These are phyloP conservation scores for Sinocyclocheilus anshuiensis DNA, from an alignment of 2,113 vertebrate genomes.

Conservation along the genomic window DNA sequence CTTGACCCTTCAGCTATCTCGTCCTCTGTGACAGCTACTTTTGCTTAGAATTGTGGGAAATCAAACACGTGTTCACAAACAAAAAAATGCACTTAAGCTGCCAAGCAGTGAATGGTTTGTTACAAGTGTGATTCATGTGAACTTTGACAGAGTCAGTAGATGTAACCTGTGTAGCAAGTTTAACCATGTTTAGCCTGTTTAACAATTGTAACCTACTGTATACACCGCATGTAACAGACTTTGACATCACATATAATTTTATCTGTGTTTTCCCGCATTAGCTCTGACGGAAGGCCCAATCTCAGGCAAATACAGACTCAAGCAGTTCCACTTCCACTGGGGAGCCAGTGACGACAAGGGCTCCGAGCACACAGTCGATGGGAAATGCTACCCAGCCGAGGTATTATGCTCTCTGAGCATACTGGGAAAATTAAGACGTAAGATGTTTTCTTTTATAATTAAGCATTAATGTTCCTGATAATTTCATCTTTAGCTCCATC, in stretches of 20 bases:
- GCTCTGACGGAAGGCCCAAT: conserved; percentile 86
- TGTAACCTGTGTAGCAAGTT: background rate
- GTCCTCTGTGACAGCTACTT: background rate
- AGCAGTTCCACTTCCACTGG: conserved; percentile 98
- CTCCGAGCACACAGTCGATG: conserved; percentile 88
- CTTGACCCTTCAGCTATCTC: background rate
- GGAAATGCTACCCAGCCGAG: conserved; percentile 84
- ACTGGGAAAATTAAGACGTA: background rate
- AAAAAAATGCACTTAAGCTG: too few species aligned
- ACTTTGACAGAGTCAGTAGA: background rate
- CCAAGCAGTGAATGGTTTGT: too few species aligned
- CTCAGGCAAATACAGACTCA: conserved; percentile 82
- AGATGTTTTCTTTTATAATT: background rate
- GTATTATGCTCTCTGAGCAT: conserved; percentile 65
- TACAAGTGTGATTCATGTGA: background rate
- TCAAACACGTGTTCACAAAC: background rate
- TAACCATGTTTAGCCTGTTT: background rate
- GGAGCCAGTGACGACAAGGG: conserved; percentile 84
- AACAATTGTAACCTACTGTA: background rate
- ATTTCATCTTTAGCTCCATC: conserved; percentile 83
- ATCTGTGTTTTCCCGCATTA: conserved; percentile 61
- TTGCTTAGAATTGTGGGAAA: background rate
- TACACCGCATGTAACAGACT: background rate
- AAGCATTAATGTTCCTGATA: background rate
- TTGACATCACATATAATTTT: conserved; percentile 30